Base-by-base conservation (phyloP, 92 coral and sea anemone genomes). In the Muricea muricata region DNA sequence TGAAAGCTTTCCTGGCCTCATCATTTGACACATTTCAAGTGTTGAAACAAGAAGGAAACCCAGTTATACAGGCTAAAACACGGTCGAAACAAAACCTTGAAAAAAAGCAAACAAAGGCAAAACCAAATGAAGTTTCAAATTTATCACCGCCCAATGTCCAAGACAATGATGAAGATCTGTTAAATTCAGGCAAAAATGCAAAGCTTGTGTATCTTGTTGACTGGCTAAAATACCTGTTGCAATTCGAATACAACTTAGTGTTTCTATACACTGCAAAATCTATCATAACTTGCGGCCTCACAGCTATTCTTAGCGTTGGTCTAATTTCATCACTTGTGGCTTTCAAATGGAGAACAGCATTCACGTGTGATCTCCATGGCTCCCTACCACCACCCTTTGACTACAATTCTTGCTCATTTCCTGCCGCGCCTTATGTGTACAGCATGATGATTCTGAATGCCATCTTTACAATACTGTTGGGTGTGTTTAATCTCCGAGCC, bases 341-440 rank as follows among this genome's bases (percentile, higher is more conserved):
- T 7, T 78, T 55, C 54, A 23, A 28, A 26, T 78, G 83, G 83
- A 78, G 25, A 39, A 26, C 83, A 35, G 52, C 83, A 1, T 78
- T 78, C 21, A 2, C 54, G 9, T 78, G 83, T 40, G 54, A 78
- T 29, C 83, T 78, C 28, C 30, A 29, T 7, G 50, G 71, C 12
- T 3, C 18, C 34, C 30, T 78, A 33, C 83, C 83, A 4, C 31
- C 55, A 9, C 83, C 83, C 23, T 78, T 50, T 39, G 71, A 78
- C 71, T 33, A 18, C 71, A 78, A 39, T 35, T 61, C 29, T 10
- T 78, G 83, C 24, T 78, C 83, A 31, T 78, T 78, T 28, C 30
- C 83, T 0, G 83, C 83, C 0, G 83, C 83, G 58, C 83, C 83
- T 3, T 78, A 78, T 28, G 71, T 78, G 6, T 78, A 78, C 70